Conservation (phyloP, 2,888 invertebrate genomes). For the Carpatolechia fugitivella region DNA sequence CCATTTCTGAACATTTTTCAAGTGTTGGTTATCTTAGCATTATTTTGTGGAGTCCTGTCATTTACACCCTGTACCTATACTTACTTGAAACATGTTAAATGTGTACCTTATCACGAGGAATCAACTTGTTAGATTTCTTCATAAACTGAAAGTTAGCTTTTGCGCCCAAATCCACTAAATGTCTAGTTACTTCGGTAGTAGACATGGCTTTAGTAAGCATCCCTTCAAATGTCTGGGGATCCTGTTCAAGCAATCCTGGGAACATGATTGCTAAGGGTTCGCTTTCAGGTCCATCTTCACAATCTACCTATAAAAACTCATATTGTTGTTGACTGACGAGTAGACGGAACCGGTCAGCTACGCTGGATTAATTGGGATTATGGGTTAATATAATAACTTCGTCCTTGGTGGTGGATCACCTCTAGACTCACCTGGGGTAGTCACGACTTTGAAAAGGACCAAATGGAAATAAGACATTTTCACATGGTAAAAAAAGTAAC, state of each 20-base stretch:
- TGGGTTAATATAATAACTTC: too few species aligned
- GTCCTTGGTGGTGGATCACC: too few species aligned
- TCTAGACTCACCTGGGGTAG: too few species aligned
- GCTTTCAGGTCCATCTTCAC: constrained; percentile 54
- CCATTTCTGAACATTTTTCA: too few species aligned
- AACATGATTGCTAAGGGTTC: constrained; percentile 66
- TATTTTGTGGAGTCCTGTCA: too few species aligned
- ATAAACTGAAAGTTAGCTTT: constrained; percentile 66
- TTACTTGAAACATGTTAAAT: not conserved
- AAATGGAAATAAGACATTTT: too few species aligned
- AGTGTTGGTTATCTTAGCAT: too few species aligned
- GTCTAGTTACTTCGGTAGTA: constrained; percentile 66
- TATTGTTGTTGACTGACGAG: too few species aligned
- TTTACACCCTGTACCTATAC: not conserved
- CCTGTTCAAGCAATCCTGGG: constrained; percentile 56
- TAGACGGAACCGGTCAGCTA: too few species aligned
- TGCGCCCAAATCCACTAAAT: constrained; percentile 60
- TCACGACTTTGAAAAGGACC: too few species aligned
- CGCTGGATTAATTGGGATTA: too few species aligned
- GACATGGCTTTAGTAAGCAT: constrained; percentile 62
- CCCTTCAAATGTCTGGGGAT: constrained; percentile 56
- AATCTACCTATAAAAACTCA: constrained; percentile 57
- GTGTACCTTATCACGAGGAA: constrained; percentile 58
- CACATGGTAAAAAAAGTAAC: too few species aligned
- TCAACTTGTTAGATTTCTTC: constrained; percentile 62